A percentile compares a stretch with the other conserved stretches of the same genome.
Evolutionary conservation across 2,888 invertebrate genomes (phyloP).

Genomic region (Keiferia lycopersicella): DNA sequence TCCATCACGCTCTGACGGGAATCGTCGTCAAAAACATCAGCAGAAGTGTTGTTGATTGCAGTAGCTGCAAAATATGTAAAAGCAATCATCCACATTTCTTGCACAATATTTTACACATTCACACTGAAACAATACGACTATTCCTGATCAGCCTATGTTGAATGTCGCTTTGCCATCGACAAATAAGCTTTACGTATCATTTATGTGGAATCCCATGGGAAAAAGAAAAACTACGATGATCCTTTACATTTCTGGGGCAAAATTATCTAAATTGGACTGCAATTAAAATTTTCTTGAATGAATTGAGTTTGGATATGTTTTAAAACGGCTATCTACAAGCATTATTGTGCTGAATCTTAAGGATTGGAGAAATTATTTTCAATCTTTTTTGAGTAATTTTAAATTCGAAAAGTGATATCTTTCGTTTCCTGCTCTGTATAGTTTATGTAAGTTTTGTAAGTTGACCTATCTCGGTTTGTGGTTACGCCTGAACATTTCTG

Average conservation of each 20-base stretch:
- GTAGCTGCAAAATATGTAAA: constrained; percentile 35
- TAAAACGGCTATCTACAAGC: constrained; percentile 54
- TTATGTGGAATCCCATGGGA: constrained; percentile 53
- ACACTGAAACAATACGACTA: constrained; percentile 41
- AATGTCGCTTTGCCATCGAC: constrained; percentile 72
- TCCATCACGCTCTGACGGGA: constrained; percentile 51
- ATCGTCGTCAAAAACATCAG: constrained; percentile 47
- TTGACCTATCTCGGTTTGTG: constrained; percentile 50
- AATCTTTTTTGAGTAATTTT: constrained; percentile 23
- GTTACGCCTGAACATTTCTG: constrained; percentile 64
- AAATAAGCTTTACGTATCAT: constrained; percentile 62
- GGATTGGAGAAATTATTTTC: constrained; percentile 19
- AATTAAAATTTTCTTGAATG: constrained; percentile 55
- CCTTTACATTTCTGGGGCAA: constrained; percentile 64
- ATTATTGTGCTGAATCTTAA: constrained; percentile 43
- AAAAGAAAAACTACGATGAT: constrained; percentile 73
- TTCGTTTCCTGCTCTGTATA: not conserved
- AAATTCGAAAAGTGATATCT: constrained; percentile 5
- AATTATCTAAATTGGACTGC: constrained; percentile 64
- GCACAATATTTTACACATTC: constrained; percentile 24
- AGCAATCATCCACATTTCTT: constrained; percentile 72
- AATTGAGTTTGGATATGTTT: constrained; percentile 47
- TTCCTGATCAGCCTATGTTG: constrained; percentile 54
- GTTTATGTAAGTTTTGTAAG: not conserved
- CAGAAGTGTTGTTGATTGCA: constrained; percentile 73